Conservation (phyloP, 2,113 vertebrate species). For the Trachemys scripta region DNA sequence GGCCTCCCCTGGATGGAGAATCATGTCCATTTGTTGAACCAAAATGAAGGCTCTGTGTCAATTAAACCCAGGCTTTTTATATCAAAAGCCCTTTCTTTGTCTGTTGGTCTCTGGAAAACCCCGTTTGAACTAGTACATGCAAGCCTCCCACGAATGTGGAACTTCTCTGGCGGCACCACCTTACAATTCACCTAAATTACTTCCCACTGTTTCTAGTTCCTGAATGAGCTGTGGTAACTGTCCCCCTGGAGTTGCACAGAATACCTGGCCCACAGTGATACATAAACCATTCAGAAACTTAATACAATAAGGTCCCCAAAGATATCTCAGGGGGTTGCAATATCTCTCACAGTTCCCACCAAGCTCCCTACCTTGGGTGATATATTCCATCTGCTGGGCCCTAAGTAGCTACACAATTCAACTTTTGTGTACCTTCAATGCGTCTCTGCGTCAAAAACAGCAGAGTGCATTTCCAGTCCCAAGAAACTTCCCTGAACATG, state of each 20-base stretch:
- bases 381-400: background rate
- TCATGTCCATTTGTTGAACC: background rate
- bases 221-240: too few relatives aligned
- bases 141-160: background rate
- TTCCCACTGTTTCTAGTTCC: too few relatives aligned
- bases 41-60: background rate
- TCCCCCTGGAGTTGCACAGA: background rate
- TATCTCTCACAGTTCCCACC: background rate
- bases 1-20: background rate
- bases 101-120: background rate
- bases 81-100: background rate
- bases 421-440: background rate
- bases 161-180: background rate
- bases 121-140: background rate
- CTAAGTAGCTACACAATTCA: background rate
- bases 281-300: background rate
- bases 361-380: background rate
- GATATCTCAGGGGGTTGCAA: background rate
- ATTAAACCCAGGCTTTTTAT: background rate
- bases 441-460: background rate
- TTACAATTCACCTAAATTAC: too few relatives aligned
- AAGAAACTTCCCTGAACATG: background rate
- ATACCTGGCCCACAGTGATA: background rate
- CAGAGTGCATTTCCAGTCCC: background rate
- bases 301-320: background rate